Evolutionary conservation across 2,888 invertebrate species (phyloP).

Genomic region (Patella caerulea): DNA sequence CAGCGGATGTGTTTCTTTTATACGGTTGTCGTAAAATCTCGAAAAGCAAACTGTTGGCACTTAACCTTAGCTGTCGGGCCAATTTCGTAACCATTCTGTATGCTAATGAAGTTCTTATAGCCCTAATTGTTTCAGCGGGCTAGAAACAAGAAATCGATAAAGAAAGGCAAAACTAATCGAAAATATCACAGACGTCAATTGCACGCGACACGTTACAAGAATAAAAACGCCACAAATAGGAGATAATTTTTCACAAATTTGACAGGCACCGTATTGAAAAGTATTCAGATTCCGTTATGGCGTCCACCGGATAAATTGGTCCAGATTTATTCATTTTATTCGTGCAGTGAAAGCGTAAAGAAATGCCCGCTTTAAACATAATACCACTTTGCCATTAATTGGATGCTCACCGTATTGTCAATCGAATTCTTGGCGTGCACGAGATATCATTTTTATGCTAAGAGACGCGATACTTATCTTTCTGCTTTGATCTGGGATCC

Average conservation of each 20-base stretch:
- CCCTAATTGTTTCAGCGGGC: constrained; percentile 9
- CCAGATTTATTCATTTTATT: constrained; percentile 12
- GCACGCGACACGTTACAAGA: constrained; percentile 7
- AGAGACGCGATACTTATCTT: background rate
- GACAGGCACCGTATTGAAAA: constrained; percentile 3
- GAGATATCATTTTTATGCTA: constrained; percentile 7
- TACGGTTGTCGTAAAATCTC: background rate
- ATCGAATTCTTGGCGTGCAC: constrained; percentile 3
- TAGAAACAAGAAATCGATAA: constrained; percentile 6
- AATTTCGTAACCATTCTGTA: constrained; percentile 6
- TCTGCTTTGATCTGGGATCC: background rate
- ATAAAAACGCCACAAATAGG: constrained; percentile 9
- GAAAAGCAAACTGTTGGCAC: background rate
- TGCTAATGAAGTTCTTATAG: constrained; percentile 5
- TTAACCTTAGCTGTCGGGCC: constrained; percentile 6
- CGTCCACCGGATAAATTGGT: constrained; percentile 10
- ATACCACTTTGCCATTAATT: constrained; percentile 3
- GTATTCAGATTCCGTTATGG: constrained; percentile 8
- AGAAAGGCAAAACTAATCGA: constrained; percentile 6
- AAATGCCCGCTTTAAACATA: constrained; percentile 7
- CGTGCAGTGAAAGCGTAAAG: constrained; percentile 11
- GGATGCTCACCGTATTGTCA: background rate
- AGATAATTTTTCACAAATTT: constrained; percentile 2
- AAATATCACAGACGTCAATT: constrained; percentile 13
- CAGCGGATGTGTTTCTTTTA: background rate